These are phyloP conservation scores for Periplaneta americana DNA, from an alignment of 1,140 invertebrate species.

Conservation along the genomic window DNA sequence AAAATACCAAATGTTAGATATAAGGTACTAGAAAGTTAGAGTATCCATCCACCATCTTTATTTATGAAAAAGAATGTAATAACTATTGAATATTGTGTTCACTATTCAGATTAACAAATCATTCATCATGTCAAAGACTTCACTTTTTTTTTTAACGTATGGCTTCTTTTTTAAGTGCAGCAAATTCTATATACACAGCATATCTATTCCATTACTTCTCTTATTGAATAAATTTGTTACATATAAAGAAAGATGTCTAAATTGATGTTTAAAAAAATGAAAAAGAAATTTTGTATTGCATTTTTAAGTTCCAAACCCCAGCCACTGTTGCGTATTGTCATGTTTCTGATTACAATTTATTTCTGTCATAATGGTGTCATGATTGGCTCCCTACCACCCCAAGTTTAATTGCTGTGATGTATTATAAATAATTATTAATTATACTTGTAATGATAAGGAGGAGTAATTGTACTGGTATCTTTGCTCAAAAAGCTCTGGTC, in stretches of 20 bases:
- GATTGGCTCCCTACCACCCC: constrained; percentile 1
- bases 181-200: background rate
- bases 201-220: background rate
- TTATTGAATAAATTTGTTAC: background rate
- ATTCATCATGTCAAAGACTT: background rate
- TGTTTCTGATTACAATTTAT: background rate
- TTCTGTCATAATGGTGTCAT: background rate
- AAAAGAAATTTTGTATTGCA: background rate
- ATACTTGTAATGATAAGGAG: constrained; percentile 4
- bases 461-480: background rate
- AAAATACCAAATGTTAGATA: background rate
- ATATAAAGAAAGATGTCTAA: background rate
- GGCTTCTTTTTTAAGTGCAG: background rate
- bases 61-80: background rate
- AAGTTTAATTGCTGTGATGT: constrained; percentile 16
- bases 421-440: constrained; percentile 14
- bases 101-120: background rate
- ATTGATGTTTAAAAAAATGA: background rate
- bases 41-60: background rate
- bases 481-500: background rate
- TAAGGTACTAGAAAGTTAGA: background rate
- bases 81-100: background rate
- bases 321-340: background rate
- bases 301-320: background rate
- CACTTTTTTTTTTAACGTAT: background rate